Evolutionary conservation across 2,888 invertebrate species (phyloP), one percentile per base, ranked within the genome.

Genomic region (Acanthosepion esculentum): DNA sequence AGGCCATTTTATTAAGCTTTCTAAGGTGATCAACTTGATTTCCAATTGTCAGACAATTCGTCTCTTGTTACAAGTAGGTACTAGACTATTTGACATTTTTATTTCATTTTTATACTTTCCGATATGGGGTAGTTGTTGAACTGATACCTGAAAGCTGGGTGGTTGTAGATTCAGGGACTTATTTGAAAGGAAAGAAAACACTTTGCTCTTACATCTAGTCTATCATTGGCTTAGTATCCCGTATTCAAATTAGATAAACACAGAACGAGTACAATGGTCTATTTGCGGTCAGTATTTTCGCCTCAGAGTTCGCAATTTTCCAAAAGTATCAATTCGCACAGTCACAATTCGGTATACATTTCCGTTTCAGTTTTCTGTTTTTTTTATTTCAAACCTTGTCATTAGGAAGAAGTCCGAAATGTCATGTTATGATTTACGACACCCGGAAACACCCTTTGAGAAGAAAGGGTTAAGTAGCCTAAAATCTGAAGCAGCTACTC

Each of bases 341-440:
- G n/a, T 3, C n/a, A 4, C 78, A 78, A 8, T 15, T 20, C 59
- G 8, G 78, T 12, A 78, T 78, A 78, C 78, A 78, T 78, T 78
- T 78, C 78, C 78, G 18, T 78, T 78, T 78, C n/a, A 78, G 78
- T 78, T 78, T 78, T 33, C 78, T n/a, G 33, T 33, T n/a, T 78
- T 78, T 78, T 78, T 33, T 15, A 78, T 78, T 78, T 78, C 78
- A 78, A n/a, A 33, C 33, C 78, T 78, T 78, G 78, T 78, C 78
- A 33, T 78, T 78, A n/a, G 78, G 78, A 78, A 1, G 59, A 78
- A 78, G n/a, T 78, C 78, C n/a, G 78, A 78, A 78, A 78, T 78
- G 78, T n/a, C n/a, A n/a, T 78, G 15, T n/a, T n/a, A 78, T 78
- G 78, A 78, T 78, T 78, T 78, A 78, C 78, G 78, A 78, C 78